phyloP scores from a whole-genome alignment of 1,140 invertebrate species.

The Drosophila athabasca region DNA sequence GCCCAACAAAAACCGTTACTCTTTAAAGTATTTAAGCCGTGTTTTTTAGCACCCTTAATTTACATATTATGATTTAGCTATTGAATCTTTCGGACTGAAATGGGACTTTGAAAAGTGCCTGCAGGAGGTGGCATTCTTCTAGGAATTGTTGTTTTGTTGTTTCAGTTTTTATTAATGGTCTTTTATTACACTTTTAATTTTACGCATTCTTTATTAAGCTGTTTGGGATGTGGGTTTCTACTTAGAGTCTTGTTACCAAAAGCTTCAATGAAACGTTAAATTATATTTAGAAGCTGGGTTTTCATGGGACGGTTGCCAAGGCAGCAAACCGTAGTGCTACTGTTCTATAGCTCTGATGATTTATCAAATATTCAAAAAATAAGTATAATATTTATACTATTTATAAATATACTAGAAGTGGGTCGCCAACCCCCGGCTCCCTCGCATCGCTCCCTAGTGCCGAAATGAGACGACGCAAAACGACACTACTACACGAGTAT shows the following conservation, averaged over 20 bases:
- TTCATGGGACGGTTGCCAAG: too few relatives aligned
- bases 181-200: conserved; percentile 39
- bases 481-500: too few relatives aligned
- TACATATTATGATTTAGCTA: conserved; percentile 69
- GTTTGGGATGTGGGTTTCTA: conserved; percentile 25
- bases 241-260: not conserved
- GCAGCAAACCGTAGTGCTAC: too few relatives aligned
- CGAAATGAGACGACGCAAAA: too few relatives aligned
- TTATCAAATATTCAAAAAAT: too few relatives aligned
- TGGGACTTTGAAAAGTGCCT: conserved; percentile 26
- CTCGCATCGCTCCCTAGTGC: too few relatives aligned
- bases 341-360: too few relatives aligned
- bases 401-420: too few relatives aligned
- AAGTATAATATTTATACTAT: too few relatives aligned
- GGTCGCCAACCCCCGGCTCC: too few relatives aligned
- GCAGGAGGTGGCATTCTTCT: conserved; percentile 3
- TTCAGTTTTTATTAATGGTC: conserved; percentile 22
- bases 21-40: conserved; percentile 41
- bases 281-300: too few relatives aligned
- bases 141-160: conserved; percentile 33
- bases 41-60: conserved; percentile 46
- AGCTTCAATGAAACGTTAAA: conserved; percentile 6
- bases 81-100: conserved; percentile 42
- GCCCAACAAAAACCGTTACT: conserved; percentile 3
- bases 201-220: not conserved